Conservation (phyloP, 1,140 invertebrate genomes). For the Thaumetopoea pityocampa region DNA sequence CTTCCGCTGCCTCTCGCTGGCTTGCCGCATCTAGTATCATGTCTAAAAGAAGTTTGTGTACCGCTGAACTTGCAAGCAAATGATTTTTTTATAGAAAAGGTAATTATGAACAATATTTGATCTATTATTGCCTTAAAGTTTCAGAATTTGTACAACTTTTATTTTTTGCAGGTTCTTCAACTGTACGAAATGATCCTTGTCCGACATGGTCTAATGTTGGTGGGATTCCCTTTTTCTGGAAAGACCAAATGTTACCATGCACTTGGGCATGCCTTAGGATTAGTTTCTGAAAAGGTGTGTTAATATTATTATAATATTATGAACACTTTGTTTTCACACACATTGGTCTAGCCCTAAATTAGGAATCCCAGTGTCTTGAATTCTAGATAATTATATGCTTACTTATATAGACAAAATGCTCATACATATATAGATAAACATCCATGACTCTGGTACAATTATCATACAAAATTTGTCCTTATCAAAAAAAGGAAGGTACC, state of each 20-base stretch:
- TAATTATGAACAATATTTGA: constrained; percentile 21
- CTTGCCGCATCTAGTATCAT: constrained; percentile 75
- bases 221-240: constrained; percentile 92
- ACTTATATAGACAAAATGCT: too few species aligned
- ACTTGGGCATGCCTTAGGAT: constrained; percentile 85
- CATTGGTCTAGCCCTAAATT: too few species aligned
- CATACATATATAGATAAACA: too few species aligned
- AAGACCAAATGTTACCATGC: constrained; percentile 88
- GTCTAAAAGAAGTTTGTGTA: constrained; percentile 81
- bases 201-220: constrained; percentile 91
- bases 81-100: constrained; percentile 90
- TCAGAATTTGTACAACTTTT: too few species aligned
- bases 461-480: too few species aligned
- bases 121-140: constrained; percentile 1
- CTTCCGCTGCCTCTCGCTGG: constrained; percentile 84
- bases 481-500: too few species aligned
- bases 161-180: constrained; percentile 73
- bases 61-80: constrained; percentile 89
- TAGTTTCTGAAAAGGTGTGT: constrained; percentile 87
- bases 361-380: too few species aligned
- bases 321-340: too few species aligned
- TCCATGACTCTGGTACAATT: too few species aligned
- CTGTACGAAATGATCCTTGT: constrained; percentile 98
- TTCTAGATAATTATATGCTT: too few species aligned
- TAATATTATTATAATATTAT: not conserved